These are phyloP conservation scores for Harpagoxenus sublaevis DNA, from an alignment of 2,888 invertebrate species.

Conservation along the genomic window DNA sequence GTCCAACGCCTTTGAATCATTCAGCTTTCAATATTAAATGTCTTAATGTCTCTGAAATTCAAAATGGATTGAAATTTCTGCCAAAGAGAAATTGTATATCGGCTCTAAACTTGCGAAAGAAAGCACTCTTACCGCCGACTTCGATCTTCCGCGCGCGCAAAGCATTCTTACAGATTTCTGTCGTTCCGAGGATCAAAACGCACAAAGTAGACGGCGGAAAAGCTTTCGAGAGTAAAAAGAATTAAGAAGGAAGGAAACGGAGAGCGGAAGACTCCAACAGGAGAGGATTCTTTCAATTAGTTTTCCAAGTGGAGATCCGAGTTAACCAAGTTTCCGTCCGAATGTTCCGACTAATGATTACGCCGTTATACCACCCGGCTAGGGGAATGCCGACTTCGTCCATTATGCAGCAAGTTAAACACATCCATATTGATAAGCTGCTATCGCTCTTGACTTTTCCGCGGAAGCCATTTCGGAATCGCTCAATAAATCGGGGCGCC, in stretches of 20 bases:
- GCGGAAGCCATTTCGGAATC: slow-evolving; percentile 55
- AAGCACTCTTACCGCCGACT: background rate
- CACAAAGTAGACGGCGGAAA: slow-evolving; percentile 10
- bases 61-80: slow-evolving; percentile 10
- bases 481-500: slow-evolving; percentile 53
- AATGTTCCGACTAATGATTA: slow-evolving; percentile 75
- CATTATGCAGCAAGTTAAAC: slow-evolving; percentile 80
- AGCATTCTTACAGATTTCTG: slow-evolving; percentile 25
- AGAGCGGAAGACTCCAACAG: slow-evolving; percentile 18
- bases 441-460: slow-evolving; percentile 53
- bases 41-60: background rate
- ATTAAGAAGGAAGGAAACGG: slow-evolving; percentile 21
- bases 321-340: slow-evolving; percentile 72
- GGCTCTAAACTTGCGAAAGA: slow-evolving; percentile 9
- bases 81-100: slow-evolving; percentile 7
- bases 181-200: slow-evolving; percentile 33
- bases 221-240: slow-evolving; percentile 31
- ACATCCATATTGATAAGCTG: slow-evolving; percentile 81
- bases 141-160: slow-evolving; percentile 38
- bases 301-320: slow-evolving; percentile 71
- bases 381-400: slow-evolving; percentile 67
- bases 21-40: background rate
- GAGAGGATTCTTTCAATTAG: slow-evolving; percentile 78
- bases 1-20: background rate
- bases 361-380: slow-evolving; percentile 61